A percentile compares a stretch with the other conserved stretches of the same genome.
These are phyloP conservation scores for Brachyopa scutellaris DNA, from an alignment of 2,888 invertebrate species.

Conservation along the genomic window DNA sequence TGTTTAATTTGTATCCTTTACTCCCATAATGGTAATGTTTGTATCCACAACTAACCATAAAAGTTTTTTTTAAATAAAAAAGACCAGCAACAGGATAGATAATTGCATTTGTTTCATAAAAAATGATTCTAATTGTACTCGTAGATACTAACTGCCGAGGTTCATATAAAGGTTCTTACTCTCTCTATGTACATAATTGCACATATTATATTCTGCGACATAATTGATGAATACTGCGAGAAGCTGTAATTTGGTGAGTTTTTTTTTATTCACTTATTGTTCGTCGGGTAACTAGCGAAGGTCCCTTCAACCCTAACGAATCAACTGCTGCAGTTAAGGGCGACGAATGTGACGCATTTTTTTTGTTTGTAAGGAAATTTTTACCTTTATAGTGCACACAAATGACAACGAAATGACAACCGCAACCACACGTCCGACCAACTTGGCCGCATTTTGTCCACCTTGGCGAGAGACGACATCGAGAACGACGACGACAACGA, in stretches of 20 bases:
- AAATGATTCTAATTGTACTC: slow-evolving; percentile 22
- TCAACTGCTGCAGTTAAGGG: slow-evolving; percentile 35
- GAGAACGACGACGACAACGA: slow-evolving; percentile 31
- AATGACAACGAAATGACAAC: slow-evolving; percentile 75
- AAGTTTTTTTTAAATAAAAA: slow-evolving; percentile 13
- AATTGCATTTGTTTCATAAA: slow-evolving; percentile 19
- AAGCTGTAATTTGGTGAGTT: slow-evolving; percentile 48
- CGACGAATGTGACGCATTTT: slow-evolving; percentile 66
- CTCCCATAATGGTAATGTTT: too few relatives aligned
- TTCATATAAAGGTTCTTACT: slow-evolving; percentile 19
- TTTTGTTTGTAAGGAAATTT: slow-evolving; percentile 23
- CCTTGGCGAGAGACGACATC: slow-evolving; percentile 52
- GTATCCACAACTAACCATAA: not conserved
- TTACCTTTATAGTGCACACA: slow-evolving; percentile 48
- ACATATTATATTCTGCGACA: slow-evolving; percentile 67
- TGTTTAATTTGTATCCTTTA: too few relatives aligned
- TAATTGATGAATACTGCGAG: slow-evolving; percentile 61
- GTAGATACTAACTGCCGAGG: slow-evolving; percentile 16
- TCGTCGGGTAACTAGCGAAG: slow-evolving; percentile 6
- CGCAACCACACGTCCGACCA: slow-evolving; percentile 48
- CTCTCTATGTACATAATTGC: slow-evolving; percentile 52
- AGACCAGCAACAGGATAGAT: slow-evolving; percentile 36
- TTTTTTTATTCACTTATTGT: slow-evolving; percentile 23
- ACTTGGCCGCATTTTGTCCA: slow-evolving; percentile 69
- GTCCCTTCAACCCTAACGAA: slow-evolving; percentile 59